A percentile compares a stretch with the other conserved stretches of the same genome.
Conservation (phyloP, 1,140 invertebrate species). For the Drosophila sp. region DNA sequence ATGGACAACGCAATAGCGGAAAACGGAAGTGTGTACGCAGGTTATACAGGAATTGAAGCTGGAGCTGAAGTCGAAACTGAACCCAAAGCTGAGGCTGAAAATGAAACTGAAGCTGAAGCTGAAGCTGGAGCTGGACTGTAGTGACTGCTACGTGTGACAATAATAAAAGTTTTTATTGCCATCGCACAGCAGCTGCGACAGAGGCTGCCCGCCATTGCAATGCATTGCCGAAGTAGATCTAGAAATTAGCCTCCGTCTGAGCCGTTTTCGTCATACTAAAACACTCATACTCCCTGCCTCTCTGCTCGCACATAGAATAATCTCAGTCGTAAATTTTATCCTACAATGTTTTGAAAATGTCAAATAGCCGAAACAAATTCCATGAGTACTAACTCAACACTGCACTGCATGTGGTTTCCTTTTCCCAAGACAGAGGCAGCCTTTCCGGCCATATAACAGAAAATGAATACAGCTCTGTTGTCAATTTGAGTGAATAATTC, state of each 20-base stretch:
- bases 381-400: constrained; percentile 8
- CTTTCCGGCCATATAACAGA: not conserved
- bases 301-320: constrained; percentile 18
- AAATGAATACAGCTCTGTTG: too few species aligned
- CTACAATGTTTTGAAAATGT: constrained; percentile 44
- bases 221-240: constrained; percentile 68
- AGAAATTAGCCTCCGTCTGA: constrained; percentile 56
- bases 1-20: constrained; percentile 46
- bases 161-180: constrained; percentile 83
- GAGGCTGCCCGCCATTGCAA: constrained; percentile 26
- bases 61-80: constrained; percentile 28
- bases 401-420: not conserved
- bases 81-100: constrained; percentile 7
- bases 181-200: constrained; percentile 71
- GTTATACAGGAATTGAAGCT: constrained; percentile 65
- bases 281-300: not conserved
- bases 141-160: constrained; percentile 74
- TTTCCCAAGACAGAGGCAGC: not conserved
- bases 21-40: constrained; percentile 82
- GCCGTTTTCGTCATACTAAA: constrained; percentile 26
- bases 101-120: not conserved
- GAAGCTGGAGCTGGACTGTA: constrained; percentile 43
- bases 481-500: too few species aligned
- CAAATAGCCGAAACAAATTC: constrained; percentile 22
- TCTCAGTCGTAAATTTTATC: constrained; percentile 49